A percentile compares a stretch with the other conserved stretches of the same genome.
These are phyloP conservation scores for Brienomyrus brachyistius DNA, from an alignment of 2,113 vertebrate genomes.

Conservation along the genomic window DNA sequence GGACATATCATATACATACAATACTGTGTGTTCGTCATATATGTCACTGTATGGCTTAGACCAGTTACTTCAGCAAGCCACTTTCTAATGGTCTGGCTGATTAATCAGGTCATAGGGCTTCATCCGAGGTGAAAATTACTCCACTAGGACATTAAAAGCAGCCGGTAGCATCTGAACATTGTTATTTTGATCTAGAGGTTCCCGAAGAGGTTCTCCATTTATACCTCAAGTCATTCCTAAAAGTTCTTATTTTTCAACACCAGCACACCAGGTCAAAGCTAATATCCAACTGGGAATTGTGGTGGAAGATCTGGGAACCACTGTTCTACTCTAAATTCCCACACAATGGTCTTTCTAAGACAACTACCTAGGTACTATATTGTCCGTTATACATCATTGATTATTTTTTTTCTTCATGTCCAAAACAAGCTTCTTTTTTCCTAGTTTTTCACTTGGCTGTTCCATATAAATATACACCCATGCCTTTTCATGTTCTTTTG, in stretches of 20 bases:
- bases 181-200: background rate
- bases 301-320: background rate
- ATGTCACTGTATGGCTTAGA: background rate
- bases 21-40: background rate
- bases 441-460: background rate
- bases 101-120: background rate
- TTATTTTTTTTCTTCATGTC: background rate
- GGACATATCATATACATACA: background rate
- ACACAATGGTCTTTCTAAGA: background rate
- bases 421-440: background rate
- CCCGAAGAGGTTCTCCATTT: background rate
- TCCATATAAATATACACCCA: background rate
- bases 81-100: background rate
- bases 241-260: background rate
- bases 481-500: background rate
- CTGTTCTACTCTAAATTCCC: background rate
- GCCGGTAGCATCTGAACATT: background rate
- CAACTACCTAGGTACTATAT: background rate
- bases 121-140: background rate
- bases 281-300: background rate
- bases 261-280: background rate
- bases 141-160: background rate
- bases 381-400: background rate
- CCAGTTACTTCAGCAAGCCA: background rate
- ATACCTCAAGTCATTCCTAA: background rate